These are phyloP conservation scores for Microctenopoma lineatum DNA, from an alignment of 2,797 vertebrate genomes.

Conservation along the genomic window DNA sequence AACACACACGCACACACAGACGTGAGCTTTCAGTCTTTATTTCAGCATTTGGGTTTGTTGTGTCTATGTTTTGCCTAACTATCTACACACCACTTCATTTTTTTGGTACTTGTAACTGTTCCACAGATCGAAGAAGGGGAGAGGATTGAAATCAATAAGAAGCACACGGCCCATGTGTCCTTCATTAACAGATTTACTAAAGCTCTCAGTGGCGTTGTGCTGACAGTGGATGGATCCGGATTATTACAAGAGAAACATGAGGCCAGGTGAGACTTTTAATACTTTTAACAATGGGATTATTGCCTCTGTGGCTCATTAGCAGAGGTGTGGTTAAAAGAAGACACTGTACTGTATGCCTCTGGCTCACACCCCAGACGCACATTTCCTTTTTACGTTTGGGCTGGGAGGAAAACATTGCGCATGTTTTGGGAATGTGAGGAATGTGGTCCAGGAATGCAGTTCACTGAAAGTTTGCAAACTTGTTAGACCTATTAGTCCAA, in stretches of 20 bases:
- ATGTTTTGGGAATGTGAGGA: constrained; percentile 11
- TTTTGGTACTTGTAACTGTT: background rate
- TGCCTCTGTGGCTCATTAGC: no score
- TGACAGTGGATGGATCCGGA: constrained; percentile 66
- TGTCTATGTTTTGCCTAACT: no score
- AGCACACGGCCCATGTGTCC: constrained; percentile 45
- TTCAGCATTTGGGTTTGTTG: no score
- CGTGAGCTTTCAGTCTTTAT: no score
- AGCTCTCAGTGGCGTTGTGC: constrained; percentile 42
- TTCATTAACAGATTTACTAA: constrained; percentile 58
- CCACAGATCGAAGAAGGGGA: constrained; percentile 70
- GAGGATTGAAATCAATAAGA: constrained; percentile 45
- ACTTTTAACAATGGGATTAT: no score
- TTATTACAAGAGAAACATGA: constrained; percentile 58
- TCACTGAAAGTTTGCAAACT: no score
- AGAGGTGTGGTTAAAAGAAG: background rate
- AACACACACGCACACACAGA: no score
- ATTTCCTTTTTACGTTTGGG: background rate
- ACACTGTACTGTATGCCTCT: no score
- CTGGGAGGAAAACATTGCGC: background rate
- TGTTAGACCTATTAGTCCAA: no score
- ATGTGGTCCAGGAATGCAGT: constrained; percentile 54
- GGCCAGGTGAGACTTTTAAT: constrained; percentile 46
- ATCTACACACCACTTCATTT: background rate
- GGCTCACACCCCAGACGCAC: constrained; percentile 19